Evolutionary conservation across 2,888 invertebrate species (phyloP), one percentile per base, ranked within the genome.

Genomic region (Trichopria drosophilae): DNA sequence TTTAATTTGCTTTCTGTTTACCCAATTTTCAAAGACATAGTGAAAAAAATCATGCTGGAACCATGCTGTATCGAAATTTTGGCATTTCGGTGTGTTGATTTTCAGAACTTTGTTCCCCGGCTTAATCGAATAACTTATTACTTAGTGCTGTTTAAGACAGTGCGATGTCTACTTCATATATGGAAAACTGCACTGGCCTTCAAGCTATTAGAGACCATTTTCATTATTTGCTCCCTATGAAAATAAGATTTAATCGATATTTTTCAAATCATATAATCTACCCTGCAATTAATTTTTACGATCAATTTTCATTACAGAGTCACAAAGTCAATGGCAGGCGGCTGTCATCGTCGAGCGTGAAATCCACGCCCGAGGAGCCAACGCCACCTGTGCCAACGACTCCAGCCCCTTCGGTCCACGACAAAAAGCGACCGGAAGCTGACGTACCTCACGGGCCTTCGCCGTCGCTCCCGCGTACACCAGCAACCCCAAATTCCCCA

Each of bases 241-340:
- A 22, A 35, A 9, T 7, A 39, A 45, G 39, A 12, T 26, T 31
- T 53, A 36, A 47, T 13, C 12, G 20, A 29, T 6, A 39, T 23
- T 26, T 26, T 48, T 42, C 9, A 31, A 19, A 3, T 23, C 15
- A 34, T 31, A 7, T 5, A 9, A 20, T 7, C n/a, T n/a, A n/a
- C n/a, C n/a, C n/a, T n/a, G n/a, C n/a, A n/a, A n/a, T n/a, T n/a
- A n/a, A 5, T 20, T 10, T 31, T 32, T n/a, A n/a, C n/a, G n/a
- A n/a, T n/a, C n/a, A n/a, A n/a, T 24, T 36, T 9, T 12, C 16
- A 32, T 66, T 68, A 23, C 56, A 75, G 73, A 68, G 62, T 53
- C 73, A 82, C 79, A 79, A 80, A 64, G 66, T 80, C 31, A 83
- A 82, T 67, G 83, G 83, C 20, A 71, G 68, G 69, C 77, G 68